phyloP scores from a whole-genome alignment of 2,113 vertebrate species.

The Bubo blakistoni region DNA sequence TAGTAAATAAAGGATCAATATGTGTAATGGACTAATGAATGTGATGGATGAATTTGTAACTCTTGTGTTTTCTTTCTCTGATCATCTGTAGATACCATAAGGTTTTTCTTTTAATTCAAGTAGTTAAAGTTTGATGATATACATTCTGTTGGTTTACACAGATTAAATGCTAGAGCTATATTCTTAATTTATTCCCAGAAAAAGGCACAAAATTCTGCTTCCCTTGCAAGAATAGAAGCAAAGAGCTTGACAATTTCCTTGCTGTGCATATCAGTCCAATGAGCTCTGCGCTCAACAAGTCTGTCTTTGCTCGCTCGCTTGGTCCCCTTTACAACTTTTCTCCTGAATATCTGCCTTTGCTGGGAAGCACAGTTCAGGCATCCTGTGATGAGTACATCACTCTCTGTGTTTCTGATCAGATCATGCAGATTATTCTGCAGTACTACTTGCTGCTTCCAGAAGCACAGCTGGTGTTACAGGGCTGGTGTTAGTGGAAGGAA shows the following conservation, averaged over 20 bases:
- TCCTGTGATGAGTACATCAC: background rate
- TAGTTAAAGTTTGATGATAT: background rate
- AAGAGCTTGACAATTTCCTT: background rate
- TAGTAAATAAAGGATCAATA: background rate
- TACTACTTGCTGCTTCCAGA: background rate
- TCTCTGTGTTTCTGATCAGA: background rate
- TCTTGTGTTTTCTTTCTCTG: background rate
- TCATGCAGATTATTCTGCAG: background rate
- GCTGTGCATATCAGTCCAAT: background rate
- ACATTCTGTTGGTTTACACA: background rate
- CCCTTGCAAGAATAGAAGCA: background rate
- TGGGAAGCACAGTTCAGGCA: background rate
- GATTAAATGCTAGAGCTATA: background rate
- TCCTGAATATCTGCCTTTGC: background rate
- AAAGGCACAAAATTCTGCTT: background rate
- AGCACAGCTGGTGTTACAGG: background rate
- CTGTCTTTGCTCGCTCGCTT: background rate
- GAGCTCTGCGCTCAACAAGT: background rate
- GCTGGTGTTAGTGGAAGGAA: background rate
- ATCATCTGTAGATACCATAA: background rate
- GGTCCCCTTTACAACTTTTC: background rate
- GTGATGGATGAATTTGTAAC: background rate
- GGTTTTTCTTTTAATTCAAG: background rate
- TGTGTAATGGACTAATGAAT: background rate
- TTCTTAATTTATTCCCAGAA: background rate